These are phyloP conservation scores for Toxostoma redivivum DNA, from an alignment of 2,113 vertebrate species.

Conservation along the genomic window DNA sequence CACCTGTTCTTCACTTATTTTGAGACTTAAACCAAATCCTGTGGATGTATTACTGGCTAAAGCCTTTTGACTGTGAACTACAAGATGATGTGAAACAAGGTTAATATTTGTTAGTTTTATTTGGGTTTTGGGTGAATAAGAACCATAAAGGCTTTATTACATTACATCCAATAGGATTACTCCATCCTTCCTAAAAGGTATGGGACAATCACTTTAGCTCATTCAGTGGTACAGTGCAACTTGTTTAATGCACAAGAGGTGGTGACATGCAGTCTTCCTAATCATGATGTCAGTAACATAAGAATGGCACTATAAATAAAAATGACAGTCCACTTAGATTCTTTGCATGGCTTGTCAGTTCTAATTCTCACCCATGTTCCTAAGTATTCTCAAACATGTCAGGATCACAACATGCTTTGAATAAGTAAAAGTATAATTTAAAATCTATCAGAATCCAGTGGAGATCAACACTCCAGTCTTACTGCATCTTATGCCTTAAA, in stretches of 20 bases:
- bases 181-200: neutral
- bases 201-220: neutral
- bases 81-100: neutral
- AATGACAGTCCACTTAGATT: constrained; percentile 51
- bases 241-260: neutral
- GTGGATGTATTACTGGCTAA: neutral
- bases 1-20: neutral
- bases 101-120: neutral
- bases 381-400: constrained; percentile 25
- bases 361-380: constrained; percentile 30
- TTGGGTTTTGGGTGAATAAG: neutral
- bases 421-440: constrained; percentile 14
- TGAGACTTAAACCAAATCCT: neutral
- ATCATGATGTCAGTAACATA: constrained; percentile 11
- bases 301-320: constrained; percentile 46
- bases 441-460: neutral
- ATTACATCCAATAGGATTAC: neutral
- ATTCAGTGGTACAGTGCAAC: neutral
- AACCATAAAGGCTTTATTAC: neutral
- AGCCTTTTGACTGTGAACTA: neutral
- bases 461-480: neutral
- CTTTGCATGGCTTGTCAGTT: constrained; percentile 46
- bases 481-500: neutral
- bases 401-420: constrained; percentile 37
- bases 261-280: neutral